Conservation (phyloP, 2,113 vertebrate genomes). For the Bujurquina vittata region DNA sequence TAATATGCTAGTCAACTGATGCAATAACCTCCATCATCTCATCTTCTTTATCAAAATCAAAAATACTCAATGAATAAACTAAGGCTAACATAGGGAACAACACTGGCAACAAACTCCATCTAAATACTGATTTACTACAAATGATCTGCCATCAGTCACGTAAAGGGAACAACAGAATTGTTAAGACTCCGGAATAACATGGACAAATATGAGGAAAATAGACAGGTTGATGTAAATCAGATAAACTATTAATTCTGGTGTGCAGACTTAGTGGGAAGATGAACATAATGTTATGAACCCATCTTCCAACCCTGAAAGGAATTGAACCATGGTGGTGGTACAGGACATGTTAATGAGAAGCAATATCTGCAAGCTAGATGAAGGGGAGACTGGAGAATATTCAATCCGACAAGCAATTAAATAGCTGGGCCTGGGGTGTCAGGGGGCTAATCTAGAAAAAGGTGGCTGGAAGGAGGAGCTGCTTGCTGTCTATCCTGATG, state of each 20-base stretch:
- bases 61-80: background rate
- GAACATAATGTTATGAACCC: constrained; percentile 44
- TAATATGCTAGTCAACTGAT: background rate
- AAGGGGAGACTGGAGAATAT: constrained; percentile 59
- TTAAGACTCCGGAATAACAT: background rate
- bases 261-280: constrained; percentile 21
- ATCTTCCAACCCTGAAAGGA: constrained; percentile 41
- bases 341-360: constrained; percentile 66
- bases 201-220: background rate
- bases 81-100: background rate
- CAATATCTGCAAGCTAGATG: constrained; percentile 58
- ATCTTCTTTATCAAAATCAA: background rate
- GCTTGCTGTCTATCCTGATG: constrained; percentile 14
- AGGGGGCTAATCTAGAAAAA: constrained; percentile 53
- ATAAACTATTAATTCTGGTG: background rate
- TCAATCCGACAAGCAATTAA: constrained; percentile 70
- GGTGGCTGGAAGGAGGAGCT: constrained; percentile 45
- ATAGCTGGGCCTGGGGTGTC: constrained; percentile 32
- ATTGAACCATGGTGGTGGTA: constrained; percentile 14
- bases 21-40: background rate
- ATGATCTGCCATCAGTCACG: background rate
- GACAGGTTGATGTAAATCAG: background rate
- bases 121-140: background rate
- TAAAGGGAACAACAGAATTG: background rate
- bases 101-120: background rate